These are phyloP conservation scores for Eupithecia tripunctaria DNA, from an alignment of 2,888 invertebrate genomes.

Conservation along the genomic window DNA sequence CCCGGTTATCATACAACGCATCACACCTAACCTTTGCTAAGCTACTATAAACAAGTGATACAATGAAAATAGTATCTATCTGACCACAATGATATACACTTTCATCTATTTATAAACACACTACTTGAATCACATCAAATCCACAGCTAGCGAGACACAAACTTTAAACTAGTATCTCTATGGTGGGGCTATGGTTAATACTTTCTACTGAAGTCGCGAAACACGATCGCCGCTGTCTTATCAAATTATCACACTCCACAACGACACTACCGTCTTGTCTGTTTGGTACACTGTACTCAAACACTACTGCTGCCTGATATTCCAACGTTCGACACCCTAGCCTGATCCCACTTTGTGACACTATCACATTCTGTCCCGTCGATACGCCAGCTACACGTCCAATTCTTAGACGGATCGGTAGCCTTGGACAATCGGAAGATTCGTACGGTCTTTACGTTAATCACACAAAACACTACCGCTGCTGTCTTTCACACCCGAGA, in stretches of 20 bases:
- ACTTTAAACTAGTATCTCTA: background rate
- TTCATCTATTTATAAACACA: background rate
- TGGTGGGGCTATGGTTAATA: background rate
- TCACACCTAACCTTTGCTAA: background rate
- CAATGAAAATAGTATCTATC: background rate
- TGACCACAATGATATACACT: background rate
- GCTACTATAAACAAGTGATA: background rate
- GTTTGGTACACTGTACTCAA: background rate
- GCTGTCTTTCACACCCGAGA: slow-evolving; percentile 4
- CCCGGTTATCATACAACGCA: background rate
- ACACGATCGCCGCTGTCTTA: background rate
- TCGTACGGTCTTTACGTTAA: background rate
- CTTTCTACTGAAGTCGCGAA: background rate
- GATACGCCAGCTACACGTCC: background rate
- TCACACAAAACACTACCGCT: background rate
- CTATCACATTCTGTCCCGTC: background rate
- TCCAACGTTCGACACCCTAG: too few species aligned
- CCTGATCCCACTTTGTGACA: background rate
- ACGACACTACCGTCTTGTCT: background rate
- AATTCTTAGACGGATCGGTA: background rate
- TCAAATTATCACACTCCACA: background rate
- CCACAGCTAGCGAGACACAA: background rate
- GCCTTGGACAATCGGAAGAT: background rate
- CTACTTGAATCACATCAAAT: background rate
- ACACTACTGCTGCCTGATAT: background rate